Base-by-base conservation (phyloP, 2,797 vertebrate genomes). In the Poeciliopsis presidionis region DNA sequence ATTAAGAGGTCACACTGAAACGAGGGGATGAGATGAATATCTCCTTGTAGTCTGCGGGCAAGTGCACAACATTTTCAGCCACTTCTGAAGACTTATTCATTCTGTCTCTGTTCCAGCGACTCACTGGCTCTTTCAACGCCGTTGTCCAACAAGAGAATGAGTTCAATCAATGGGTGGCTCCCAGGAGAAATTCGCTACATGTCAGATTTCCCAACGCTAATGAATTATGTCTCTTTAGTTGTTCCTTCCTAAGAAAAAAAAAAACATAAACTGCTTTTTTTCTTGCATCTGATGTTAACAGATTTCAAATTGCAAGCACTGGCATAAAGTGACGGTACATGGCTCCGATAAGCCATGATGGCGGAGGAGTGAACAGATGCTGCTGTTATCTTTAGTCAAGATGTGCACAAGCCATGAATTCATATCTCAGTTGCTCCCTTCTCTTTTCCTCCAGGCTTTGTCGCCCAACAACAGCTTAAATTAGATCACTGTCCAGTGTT, bases 401-500 rank as follows among this genome's bases (percentile, higher is more conserved):
- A 91, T 88, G 82, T 86, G 79, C 86, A 84, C 74, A 61, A 75
- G 77, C 81, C 78, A 45, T 86, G 67, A 77, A 82, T 80, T 81
- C 69, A 2, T 5, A 69, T 80, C 61, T 53, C 70, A 75, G 81
- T 75, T 73, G 8, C 63, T 79, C 65, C 18, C 61, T 20, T 39
- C 74, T n/a, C 57, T 72, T 91, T 70, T 82, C 83, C 83, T 83
- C 45, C 74, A 78, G 87, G 72, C 90, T 88, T 84, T 89, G 85
- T 91, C 88, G 82, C 81, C 84, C 82, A 80, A 89, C 88, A 89
- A 86, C 80, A 71, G 84, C 88, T 86, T 90, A 86, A 93, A 93
- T 94, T 88, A 94, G 91, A 94, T 93, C 85, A 87, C 83, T 84
- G 90, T 93, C 91, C 92, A 82, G 86, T 87, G 93, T 90, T 91